Evolutionary conservation across 2,113 vertebrate species (phyloP).

Genomic region (Gymnogyps californianus): DNA sequence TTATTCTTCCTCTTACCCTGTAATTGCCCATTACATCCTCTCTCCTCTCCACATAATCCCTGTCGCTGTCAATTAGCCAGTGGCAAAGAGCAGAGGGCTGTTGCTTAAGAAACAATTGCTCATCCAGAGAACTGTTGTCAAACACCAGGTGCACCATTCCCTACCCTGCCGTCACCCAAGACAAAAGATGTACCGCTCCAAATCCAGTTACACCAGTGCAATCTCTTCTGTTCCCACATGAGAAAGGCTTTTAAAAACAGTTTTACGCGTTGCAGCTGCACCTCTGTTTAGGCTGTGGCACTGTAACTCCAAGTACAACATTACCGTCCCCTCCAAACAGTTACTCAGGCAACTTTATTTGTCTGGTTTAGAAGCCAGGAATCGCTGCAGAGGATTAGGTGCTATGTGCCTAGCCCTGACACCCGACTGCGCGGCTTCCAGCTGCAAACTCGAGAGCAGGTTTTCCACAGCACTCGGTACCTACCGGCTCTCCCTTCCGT

Average conservation of each 20-base stretch:
- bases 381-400: neutral
- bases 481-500: neutral
- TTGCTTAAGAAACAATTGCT: neutral
- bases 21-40: neutral
- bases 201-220: neutral
- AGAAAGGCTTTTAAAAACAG: neutral
- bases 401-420: neutral
- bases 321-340: neutral
- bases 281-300: neutral
- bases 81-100: neutral
- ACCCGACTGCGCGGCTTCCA: neutral
- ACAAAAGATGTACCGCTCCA: neutral
- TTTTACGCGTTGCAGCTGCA: neutral
- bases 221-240: fast-evolving
- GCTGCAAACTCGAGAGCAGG: neutral
- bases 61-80: neutral
- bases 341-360: neutral
- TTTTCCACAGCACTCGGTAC: neutral
- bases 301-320: neutral
- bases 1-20: neutral
- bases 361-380: neutral
- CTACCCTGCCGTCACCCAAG: neutral
- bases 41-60: neutral
- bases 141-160: neutral
- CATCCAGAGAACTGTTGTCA: neutral